Percentiles rank a stretch among this genome's conserved stretches.
phyloP scores from a whole-genome alignment of 2,797 vertebrate species.

The Caiman crocodilus region DNA sequence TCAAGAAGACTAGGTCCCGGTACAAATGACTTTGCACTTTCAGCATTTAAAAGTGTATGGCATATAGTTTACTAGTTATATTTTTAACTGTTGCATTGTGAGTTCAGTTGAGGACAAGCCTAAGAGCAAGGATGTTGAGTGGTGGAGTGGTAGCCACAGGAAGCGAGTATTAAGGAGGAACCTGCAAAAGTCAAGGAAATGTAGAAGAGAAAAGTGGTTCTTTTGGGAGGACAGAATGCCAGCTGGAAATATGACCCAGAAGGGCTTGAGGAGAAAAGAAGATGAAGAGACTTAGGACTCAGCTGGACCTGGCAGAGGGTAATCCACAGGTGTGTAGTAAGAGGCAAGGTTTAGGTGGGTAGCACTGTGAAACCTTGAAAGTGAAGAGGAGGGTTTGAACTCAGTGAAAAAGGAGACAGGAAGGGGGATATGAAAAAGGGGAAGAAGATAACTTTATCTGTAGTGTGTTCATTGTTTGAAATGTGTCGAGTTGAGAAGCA shows the following conservation, averaged over 20 bases:
- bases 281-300: slow-evolving; percentile 4
- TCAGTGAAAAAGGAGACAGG: background rate
- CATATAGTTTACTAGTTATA: slow-evolving; percentile 19
- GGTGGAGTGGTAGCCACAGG: slow-evolving; percentile 16
- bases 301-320: background rate
- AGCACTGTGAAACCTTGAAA: too few relatives aligned
- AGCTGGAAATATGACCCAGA: background rate
- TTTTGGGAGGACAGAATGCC: background rate
- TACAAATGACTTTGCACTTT: slow-evolving; percentile 13
- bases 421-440: background rate
- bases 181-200: background rate
- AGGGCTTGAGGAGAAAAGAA: background rate
- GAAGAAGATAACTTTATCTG: background rate
- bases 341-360: background rate
- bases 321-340: background rate
- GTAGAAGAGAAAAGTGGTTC: background rate
- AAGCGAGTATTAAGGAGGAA: background rate
- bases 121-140: slow-evolving; percentile 40
- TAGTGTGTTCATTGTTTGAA: background rate
- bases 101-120: slow-evolving; percentile 63
- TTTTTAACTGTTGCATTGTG: slow-evolving; percentile 3
- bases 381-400: background rate
- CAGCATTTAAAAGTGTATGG: background rate
- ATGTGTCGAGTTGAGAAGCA: background rate
- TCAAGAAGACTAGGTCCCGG: background rate